Conservation (phyloP, 2,888 invertebrate genomes). For the Xestoiulus laeticollis region DNA sequence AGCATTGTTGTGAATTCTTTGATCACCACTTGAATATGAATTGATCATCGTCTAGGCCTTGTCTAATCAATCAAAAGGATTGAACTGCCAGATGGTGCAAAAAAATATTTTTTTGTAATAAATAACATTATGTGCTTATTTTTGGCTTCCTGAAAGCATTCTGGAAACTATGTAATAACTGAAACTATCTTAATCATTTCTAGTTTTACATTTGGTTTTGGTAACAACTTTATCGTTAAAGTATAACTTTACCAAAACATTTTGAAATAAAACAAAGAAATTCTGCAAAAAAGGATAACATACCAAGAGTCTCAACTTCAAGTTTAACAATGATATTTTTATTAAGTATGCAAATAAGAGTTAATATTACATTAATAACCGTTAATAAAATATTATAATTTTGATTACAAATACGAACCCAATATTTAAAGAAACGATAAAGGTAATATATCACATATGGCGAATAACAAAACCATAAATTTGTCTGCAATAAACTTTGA, state of each 20-base stretch:
- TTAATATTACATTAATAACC: background rate
- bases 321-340: no score
- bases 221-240: background rate
- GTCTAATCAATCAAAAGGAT: background rate
- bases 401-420: background rate
- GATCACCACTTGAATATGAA: background rate
- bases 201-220: background rate
- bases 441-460: background rate
- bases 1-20: background rate
- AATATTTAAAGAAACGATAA: background rate
- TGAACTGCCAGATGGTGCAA: background rate
- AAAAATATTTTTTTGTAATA: background rate
- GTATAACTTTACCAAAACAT: background rate
- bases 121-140: background rate
- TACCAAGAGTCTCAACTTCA: no score
- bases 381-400: background rate
- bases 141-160: background rate
- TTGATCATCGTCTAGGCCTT: background rate
- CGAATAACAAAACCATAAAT: background rate
- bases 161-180: background rate
- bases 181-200: background rate
- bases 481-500: background rate
- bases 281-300: no score
- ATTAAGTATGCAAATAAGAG: background rate
- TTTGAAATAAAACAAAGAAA: background rate